Percentiles rank a stretch among this genome's conserved stretches.
Conservation (phyloP, 2,888 invertebrate species). For the Criorhina ranunculi region DNA sequence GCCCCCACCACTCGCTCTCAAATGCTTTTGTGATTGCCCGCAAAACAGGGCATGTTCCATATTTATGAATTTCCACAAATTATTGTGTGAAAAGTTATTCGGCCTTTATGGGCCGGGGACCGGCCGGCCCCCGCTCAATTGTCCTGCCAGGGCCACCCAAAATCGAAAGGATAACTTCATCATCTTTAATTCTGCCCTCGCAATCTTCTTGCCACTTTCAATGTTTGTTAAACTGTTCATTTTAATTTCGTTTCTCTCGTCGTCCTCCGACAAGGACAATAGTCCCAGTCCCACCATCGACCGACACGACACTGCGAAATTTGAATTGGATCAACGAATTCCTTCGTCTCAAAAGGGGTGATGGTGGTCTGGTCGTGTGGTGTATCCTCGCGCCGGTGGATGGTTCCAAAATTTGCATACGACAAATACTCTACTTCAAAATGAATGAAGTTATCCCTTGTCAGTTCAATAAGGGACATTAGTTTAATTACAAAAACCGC, state of each 20-base stretch:
- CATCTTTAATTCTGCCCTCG: constrained; percentile 73
- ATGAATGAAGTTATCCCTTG: constrained; percentile 74
- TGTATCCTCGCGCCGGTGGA: not conserved
- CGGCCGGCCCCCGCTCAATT: constrained; percentile 20
- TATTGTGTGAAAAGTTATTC: constrained; percentile 71
- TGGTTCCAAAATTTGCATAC: constrained; percentile 69
- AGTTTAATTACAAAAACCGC: constrained; percentile 77
- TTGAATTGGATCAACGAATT: constrained; percentile 71
- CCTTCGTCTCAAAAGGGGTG: constrained; percentile 34
- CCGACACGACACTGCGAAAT: constrained; percentile 50
- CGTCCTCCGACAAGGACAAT: constrained; percentile 46
- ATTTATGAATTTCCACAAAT: constrained; percentile 76
- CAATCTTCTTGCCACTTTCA: constrained; percentile 71
- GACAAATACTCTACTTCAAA: constrained; percentile 74
- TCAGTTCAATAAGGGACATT: constrained; percentile 76
- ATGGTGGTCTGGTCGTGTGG: not conserved
- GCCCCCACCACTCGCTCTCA: constrained; percentile 21
- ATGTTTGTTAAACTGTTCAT: constrained; percentile 77
- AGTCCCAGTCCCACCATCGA: constrained; percentile 7
- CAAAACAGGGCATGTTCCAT: constrained; percentile 73
- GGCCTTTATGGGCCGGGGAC: constrained; percentile 41
- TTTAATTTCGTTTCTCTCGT: constrained; percentile 71
- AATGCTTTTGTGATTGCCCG: constrained; percentile 69
- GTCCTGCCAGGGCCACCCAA: constrained; percentile 38
- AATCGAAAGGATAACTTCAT: constrained; percentile 75